These are phyloP conservation scores for Formica aserva DNA, from an alignment of 2,888 invertebrate genomes.

Conservation along the genomic window DNA sequence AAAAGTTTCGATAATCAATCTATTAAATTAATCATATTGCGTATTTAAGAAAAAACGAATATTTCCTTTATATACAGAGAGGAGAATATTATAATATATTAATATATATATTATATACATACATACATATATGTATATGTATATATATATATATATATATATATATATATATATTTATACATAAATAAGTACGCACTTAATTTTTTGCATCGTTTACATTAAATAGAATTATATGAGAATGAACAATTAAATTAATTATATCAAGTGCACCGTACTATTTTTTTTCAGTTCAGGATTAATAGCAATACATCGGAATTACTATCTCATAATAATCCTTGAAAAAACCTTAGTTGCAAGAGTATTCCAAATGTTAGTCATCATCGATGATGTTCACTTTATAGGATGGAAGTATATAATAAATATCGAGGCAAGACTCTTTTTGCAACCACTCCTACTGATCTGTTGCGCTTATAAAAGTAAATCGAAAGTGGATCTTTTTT, in stretches of 20 bases:
- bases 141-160: neutral
- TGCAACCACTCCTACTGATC: neutral
- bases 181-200: neutral
- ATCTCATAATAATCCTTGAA: neutral
- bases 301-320: neutral
- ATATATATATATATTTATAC: too few species aligned
- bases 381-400: neutral
- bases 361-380: constrained; percentile 5
- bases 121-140: too few species aligned
- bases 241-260: neutral
- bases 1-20: neutral
- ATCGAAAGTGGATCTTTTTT: constrained; percentile 23
- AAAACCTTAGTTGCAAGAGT: neutral
- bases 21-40: neutral
- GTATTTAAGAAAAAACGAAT: neutral
- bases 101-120: too few species aligned
- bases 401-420: neutral
- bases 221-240: neutral
- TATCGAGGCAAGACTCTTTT: neutral
- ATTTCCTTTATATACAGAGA: neutral
- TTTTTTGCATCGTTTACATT: neutral
- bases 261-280: too few species aligned
- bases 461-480: constrained; percentile 15
- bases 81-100: neutral
- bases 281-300: constrained; percentile 13